These are phyloP conservation scores for Battus philenor DNA, from an alignment of 1,140 invertebrate genomes.

Conservation along the genomic window DNA sequence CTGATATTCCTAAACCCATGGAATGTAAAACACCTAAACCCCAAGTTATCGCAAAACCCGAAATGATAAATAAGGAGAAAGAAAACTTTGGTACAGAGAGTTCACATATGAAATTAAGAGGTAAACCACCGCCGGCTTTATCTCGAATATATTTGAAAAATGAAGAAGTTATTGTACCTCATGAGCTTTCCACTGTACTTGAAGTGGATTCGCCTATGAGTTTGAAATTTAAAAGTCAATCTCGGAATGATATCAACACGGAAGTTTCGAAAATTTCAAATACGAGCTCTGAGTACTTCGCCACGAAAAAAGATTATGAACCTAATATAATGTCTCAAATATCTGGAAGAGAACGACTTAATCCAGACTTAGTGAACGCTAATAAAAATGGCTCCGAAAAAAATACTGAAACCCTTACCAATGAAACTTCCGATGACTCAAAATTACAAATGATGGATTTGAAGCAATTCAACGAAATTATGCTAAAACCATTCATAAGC, in stretches of 20 bases:
- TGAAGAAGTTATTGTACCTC: constrained; percentile 61
- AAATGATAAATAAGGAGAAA: constrained; percentile 16
- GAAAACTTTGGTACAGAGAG: constrained; percentile 14
- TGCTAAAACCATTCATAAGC: constrained; percentile 66
- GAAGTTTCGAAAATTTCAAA: constrained; percentile 18
- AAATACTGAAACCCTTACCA: constrained; percentile 28
- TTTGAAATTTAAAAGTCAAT: constrained; percentile 46
- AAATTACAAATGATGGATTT: constrained; percentile 65
- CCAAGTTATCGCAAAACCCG: constrained; percentile 14
- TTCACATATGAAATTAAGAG: constrained; percentile 37
- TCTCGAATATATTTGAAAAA: constrained; percentile 50
- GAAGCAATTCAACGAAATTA: constrained; percentile 64
- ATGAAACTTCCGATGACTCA: constrained; percentile 47
- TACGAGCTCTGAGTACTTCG: constrained; percentile 3
- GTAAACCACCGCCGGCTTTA: constrained; percentile 54
- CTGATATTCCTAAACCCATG: constrained; percentile 49
- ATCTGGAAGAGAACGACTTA: background rate
- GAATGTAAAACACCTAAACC: constrained; percentile 21
- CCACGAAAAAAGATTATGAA: constrained; percentile 11
- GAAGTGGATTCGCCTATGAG: constrained; percentile 79
- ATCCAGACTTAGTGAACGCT: constrained; percentile 31
- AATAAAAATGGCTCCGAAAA: constrained; percentile 17
- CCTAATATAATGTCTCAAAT: constrained; percentile 2
- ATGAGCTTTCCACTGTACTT: constrained; percentile 81
- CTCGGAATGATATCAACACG: constrained; percentile 27